These are phyloP conservation scores for Dasypus novemcinctus DNA, from an alignment of 2,113 vertebrate genomes.

Conservation along the genomic window DNA sequence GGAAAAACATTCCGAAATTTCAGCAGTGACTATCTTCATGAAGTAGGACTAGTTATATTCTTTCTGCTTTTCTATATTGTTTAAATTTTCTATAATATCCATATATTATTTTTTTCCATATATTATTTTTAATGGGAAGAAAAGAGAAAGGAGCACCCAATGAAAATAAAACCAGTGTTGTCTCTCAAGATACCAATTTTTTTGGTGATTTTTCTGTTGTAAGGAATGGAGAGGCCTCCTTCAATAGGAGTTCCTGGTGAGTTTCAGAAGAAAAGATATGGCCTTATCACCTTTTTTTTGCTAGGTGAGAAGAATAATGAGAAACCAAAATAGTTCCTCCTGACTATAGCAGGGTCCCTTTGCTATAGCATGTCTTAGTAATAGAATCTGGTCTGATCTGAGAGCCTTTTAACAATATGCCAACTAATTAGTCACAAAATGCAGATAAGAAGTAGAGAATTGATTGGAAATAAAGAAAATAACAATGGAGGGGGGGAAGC, in stretches of 20 bases:
- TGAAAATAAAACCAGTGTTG: background rate
- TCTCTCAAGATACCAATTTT: background rate
- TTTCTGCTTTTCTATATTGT: background rate
- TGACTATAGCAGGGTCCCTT: background rate
- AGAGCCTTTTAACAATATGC: background rate
- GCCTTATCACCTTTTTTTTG: background rate
- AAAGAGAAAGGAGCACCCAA: background rate
- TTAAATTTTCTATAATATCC: background rate
- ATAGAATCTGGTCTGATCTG: background rate
- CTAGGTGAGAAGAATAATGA: background rate
- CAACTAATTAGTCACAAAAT: no score
- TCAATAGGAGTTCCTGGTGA: background rate
- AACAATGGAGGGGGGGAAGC: background rate
- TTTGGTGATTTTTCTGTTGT: background rate
- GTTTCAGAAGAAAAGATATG: fast-evolving
- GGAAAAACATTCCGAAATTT: background rate
- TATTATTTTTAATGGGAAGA: no score
- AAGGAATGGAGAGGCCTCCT: background rate
- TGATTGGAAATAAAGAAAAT: background rate
- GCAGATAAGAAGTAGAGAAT: background rate
- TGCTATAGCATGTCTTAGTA: background rate
- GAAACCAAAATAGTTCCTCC: background rate
- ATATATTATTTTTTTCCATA: no score
- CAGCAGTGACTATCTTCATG: background rate
- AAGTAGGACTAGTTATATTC: background rate